Conservation (phyloP, 2,113 vertebrate species). For the Cebidichthys violaceus region DNA sequence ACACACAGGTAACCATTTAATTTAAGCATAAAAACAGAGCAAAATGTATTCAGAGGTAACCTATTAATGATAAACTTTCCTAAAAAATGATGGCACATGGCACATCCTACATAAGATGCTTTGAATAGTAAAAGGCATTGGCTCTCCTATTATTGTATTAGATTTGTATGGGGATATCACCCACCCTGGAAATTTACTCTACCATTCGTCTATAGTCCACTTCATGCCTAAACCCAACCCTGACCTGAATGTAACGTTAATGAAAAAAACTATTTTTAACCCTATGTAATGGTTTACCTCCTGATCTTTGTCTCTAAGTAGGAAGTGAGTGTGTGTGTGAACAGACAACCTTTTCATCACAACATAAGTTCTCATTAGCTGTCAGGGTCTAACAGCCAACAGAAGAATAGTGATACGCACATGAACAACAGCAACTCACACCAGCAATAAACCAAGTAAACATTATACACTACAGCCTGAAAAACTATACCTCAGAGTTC, state of each 20-base stretch:
- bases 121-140: neutral
- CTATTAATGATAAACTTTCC: neutral
- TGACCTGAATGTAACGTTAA: neutral
- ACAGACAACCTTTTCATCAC: constrained; percentile 3
- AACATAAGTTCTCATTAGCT: constrained; percentile 5
- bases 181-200: neutral
- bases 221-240: neutral
- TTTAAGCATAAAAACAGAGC: neutral
- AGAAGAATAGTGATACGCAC: neutral
- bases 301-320: neutral
- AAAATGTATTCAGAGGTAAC: neutral
- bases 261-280: neutral
- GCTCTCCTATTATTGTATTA: neutral
- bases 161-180: neutral
- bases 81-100: neutral
- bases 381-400: neutral
- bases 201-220: neutral
- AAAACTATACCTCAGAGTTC: neutral
- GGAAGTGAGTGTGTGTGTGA: neutral
- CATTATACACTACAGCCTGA: neutral
- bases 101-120: neutral
- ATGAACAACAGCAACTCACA: neutral
- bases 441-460: neutral
- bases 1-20: neutral
- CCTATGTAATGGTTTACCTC: neutral